Evolutionary conservation across 2,797 vertebrate species (phyloP).

Genomic region (Limnodromus scolopaceus): DNA sequence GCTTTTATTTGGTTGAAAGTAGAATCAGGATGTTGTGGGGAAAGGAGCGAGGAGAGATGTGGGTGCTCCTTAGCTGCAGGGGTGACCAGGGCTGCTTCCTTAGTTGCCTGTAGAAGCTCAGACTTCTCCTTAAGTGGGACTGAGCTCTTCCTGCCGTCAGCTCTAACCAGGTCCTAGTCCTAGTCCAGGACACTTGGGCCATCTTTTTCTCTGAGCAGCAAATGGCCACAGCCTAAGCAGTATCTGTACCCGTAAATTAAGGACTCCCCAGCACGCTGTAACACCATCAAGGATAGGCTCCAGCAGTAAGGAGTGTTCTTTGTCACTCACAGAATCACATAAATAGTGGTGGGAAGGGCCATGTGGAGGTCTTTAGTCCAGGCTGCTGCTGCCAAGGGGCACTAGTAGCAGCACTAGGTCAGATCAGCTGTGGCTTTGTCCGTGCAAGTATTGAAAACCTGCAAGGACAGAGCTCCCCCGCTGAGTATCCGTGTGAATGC

Average conservation of each 20-base stretch:
- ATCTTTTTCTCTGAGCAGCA: neutral
- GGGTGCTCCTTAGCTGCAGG: rapidly evolving
- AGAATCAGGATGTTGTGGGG: neutral
- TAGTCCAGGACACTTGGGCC: neutral
- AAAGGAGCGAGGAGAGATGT: neutral
- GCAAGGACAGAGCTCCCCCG: neutral
- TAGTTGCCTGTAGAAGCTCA: neutral
- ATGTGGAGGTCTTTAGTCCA: neutral
- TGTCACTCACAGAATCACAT: neutral
- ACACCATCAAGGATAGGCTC: too few relatives aligned
- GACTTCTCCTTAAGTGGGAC: neutral
- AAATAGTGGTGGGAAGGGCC: neutral
- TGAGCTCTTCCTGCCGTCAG: neutral
- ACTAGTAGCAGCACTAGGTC: rapidly evolving
- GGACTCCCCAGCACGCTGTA: neutral
- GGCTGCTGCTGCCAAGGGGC: neutral
- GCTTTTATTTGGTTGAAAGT: neutral
- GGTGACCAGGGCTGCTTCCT: neutral
- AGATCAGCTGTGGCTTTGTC: neutral
- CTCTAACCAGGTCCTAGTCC: neutral
- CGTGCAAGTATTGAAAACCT: neutral
- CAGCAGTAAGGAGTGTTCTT: neutral
- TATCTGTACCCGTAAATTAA: neutral
- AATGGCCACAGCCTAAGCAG: neutral
- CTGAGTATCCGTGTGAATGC: neutral